Base-by-base conservation (phyloP, 1,140 invertebrate species). In the Agrilus planipennis region DNA sequence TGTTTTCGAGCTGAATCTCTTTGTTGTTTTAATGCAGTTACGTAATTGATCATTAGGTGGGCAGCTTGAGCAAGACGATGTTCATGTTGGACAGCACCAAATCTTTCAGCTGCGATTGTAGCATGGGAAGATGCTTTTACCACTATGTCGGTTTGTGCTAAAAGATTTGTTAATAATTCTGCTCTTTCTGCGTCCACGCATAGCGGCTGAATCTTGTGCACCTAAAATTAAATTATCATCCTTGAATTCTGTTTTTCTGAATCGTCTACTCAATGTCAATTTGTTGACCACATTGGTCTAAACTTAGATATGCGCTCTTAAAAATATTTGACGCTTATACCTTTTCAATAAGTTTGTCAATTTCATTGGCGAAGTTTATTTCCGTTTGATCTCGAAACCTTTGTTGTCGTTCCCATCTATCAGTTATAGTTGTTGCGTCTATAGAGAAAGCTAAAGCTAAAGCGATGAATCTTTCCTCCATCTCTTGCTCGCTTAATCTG, bases 51-150 rank as follows among this genome's bases (percentile, higher is more conserved):
- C 59, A 63, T 63, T 36, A 61, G 42, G 17, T 53, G 44, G 0
- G 56, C 57, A 1, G 57, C 50, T 31, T 61, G 53, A 2, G 56
- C 44, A 16, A 63, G 39, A 18, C 57, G 31, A 16, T 54, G 46
- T 44, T 63, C 61, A n/a, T 61, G 56, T 34, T 63, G 59, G 5
- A 63, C 59, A 7, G 59, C 57, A 12, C 61, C 61, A 41, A 50
- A 63, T 17, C 55, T 27, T 49, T 63, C 59, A 0, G 58, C 52
- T 4, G 60, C 48, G 27, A 53, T 55, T 1, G 52, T 40, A 2
- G 54, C 55, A 19, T 53, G 45, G 2, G 51, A 47, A 2, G 50
- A 41, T 10, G 58, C 60, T 17, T 49, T 58, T 15, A 53, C 51
- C 16, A 62, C 46, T 4, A 54, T 46, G 40, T 62, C 57, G 18